Conservation (phyloP, 2,113 vertebrate species). For the Nyctibius bracteatus region DNA sequence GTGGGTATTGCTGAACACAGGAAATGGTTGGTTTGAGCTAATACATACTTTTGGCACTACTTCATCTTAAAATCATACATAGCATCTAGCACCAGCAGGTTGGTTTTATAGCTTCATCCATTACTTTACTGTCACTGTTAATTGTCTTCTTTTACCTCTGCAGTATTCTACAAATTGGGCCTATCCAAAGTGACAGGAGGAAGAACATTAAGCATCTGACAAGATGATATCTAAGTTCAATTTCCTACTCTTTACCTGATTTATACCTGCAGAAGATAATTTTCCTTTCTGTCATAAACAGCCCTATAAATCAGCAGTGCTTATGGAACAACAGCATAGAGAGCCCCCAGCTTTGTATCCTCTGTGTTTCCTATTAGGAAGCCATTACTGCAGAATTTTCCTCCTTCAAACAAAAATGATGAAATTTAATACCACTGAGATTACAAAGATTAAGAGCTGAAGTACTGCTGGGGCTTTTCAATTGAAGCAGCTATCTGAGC, state of each 20-base stretch:
- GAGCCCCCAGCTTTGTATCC: constrained; percentile 92
- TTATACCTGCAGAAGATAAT: constrained; percentile 99
- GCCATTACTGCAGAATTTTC: constrained; percentile 99
- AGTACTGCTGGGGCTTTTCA: constrained; percentile 87
- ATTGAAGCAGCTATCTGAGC: constrained; percentile 92
- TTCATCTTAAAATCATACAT: constrained; percentile 99
- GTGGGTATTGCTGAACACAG: constrained; percentile 82
- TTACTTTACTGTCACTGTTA: constrained; percentile 99
- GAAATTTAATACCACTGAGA: constrained; percentile 99
- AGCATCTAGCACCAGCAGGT: constrained; percentile 96
- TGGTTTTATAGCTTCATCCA: constrained; percentile 99
- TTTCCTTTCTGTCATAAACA: constrained; percentile 99
- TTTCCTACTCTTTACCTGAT: constrained; percentile 99
- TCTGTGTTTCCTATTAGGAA: constrained; percentile 99
- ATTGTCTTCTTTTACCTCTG: constrained; percentile 99
- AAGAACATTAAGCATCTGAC: constrained; percentile 99
- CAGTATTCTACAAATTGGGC: constrained; percentile 99
- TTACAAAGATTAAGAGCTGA: constrained; percentile 99
- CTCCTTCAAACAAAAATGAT: constrained; percentile 99
- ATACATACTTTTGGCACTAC: constrained; percentile 89
- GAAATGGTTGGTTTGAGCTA: constrained; percentile 85
- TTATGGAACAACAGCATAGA: constrained; percentile 92
- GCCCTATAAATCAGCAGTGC: constrained; percentile 99
- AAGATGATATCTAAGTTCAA: constrained; percentile 99
- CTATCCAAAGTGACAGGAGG: constrained; percentile 99